Evolutionary conservation across 2,113 vertebrate species (phyloP), one percentile per base, ranked within the genome.

Genomic region (Ptyas mucosa): DNA sequence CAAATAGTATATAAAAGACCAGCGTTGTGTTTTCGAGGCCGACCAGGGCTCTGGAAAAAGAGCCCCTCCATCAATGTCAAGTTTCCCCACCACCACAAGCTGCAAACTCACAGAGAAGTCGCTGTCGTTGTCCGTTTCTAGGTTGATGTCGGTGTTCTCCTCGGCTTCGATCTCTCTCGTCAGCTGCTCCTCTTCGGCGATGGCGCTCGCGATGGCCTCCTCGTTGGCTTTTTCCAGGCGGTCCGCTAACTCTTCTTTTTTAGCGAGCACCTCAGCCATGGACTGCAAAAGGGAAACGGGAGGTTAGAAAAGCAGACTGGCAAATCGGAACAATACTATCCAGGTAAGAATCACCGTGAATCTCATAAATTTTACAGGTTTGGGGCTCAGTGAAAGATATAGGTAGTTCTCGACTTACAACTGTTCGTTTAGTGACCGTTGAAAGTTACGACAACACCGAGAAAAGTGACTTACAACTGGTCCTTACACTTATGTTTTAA

Each of bases 121-220:
- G 1, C 98, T 98, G 91, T 99, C 99, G 0, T 98, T 99, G 97
- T 99, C 99, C 7, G 98, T 99, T 96, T 99, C 99, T 0, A 99
- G 98, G 46, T 98, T 98, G 61, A 98, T 98, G 87, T 98, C 98
- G 6, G 98, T 99, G 97, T 99, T 99, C 94, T 99, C 98, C 94
- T 98, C 99, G 0, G 99, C 99, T 95, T 98, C 99, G 55, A 99
- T 99, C 96, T 99, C 99, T 92, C 99, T 97, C 0, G 98, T 99
- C 94, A 99, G 95, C 93, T 99, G 99, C 58, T 99, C 99, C 57
- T 99, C 99, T 95, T 99, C 99, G 14, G 99, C 99, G 89, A 99
- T 99, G 85, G 99, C 99, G 89, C 99, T 99, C 24, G 99, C 99
- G 29, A 99, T 99, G 39, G 99, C 99, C 97, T 99, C 99, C 94